Evolutionary conservation across 1,140 invertebrate genomes (phyloP).

Genomic region (Drosophila sechellia): DNA sequence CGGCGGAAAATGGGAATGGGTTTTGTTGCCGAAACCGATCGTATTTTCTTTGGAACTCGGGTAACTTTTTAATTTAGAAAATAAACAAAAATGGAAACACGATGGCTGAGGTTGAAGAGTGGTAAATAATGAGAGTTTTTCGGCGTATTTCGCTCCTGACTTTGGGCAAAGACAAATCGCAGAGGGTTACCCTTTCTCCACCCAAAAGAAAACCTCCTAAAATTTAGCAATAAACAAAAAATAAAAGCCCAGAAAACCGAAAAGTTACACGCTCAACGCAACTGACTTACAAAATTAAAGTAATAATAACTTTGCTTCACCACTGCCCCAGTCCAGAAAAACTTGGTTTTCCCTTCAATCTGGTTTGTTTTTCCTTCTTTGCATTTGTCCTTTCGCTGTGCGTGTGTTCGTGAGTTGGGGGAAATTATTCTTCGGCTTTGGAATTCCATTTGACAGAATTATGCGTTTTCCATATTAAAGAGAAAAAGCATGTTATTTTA

Average conservation of each 20-base stretch:
- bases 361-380: constrained; percentile 18
- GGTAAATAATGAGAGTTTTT: constrained; percentile 5
- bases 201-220: background rate
- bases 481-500: too few species aligned
- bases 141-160: background rate
- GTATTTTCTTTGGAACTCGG: constrained; percentile 36
- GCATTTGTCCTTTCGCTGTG: constrained; percentile 14
- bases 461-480: constrained; percentile 5
- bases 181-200: background rate
- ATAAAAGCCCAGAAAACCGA: constrained; percentile 18
- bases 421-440: constrained; percentile 33
- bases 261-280: constrained; percentile 44
- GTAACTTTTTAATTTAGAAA: constrained; percentile 74
- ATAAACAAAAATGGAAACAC: constrained; percentile 36
- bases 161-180: constrained; percentile 39
- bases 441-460: constrained; percentile 35
- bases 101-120: constrained; percentile 13
- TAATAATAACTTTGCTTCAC: constrained; percentile 75
- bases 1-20: background rate
- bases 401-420: constrained; percentile 9
- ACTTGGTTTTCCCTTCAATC: constrained; percentile 34
- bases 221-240: constrained; percentile 1
- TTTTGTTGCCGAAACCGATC: constrained; percentile 24
- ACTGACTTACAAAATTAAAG: constrained; percentile 79
- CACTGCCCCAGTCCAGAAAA: constrained; percentile 11